Conservation (phyloP, 2,797 vertebrate genomes). For the Argentina silus region DNA sequence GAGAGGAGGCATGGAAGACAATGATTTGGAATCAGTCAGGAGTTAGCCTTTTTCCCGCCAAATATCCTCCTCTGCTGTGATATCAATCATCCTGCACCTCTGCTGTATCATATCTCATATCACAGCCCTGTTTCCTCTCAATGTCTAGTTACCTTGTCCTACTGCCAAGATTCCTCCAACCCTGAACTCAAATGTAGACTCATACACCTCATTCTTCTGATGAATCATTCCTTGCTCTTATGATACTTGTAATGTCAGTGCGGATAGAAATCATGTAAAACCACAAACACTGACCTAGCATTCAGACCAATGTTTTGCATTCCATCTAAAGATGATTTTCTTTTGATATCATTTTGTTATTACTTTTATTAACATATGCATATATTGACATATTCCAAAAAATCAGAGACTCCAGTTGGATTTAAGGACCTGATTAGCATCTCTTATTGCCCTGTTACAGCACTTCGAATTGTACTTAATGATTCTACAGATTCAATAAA, state of each 20-base stretch:
- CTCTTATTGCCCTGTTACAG: constrained; percentile 75
- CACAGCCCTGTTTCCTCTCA: constrained; percentile 46
- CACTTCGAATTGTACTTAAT: constrained; percentile 79
- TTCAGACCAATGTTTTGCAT: constrained; percentile 70
- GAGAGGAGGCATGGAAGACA: constrained; percentile 45
- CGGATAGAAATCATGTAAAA: constrained; percentile 67
- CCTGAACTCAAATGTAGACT: constrained; percentile 52
- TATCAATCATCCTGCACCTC: constrained; percentile 45
- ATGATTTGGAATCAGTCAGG: constrained; percentile 60
- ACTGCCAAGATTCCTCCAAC: constrained; percentile 42
- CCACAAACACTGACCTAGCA: constrained; percentile 65
- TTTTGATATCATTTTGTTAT: constrained; percentile 73
- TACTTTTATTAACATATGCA: constrained; percentile 68
- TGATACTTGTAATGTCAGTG: constrained; percentile 68
- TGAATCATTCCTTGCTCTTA: constrained; percentile 25
- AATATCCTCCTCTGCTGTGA: constrained; percentile 54
- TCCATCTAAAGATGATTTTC: constrained; percentile 66
- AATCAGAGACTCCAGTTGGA: constrained; percentile 56
- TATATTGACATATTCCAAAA: constrained; percentile 66
- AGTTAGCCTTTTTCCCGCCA: constrained; percentile 42
- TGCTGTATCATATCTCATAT: constrained; percentile 53
- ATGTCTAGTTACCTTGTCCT: constrained; percentile 38
- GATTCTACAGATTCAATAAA: constrained; percentile 82
- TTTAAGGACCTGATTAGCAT: constrained; percentile 75
- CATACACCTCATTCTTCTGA: constrained; percentile 51